phyloP scores from a whole-genome alignment of 2,113 vertebrate genomes.

The Hipposideros armiger region DNA sequence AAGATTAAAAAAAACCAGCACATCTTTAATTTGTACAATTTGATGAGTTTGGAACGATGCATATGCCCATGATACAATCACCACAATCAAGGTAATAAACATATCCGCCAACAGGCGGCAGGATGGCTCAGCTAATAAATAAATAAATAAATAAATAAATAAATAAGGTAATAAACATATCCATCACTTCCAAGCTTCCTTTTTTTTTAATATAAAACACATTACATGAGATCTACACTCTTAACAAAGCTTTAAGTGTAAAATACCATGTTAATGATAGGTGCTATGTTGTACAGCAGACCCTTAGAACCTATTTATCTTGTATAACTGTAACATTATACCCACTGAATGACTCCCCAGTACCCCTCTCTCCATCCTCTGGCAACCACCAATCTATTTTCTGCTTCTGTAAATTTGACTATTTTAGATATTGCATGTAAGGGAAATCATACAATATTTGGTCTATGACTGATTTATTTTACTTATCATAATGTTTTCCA shows the following conservation, averaged over 20 bases:
- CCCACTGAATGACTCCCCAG: neutral
- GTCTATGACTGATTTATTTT: neutral
- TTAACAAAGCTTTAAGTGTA: neutral
- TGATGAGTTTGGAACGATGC: neutral
- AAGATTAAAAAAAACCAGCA: neutral
- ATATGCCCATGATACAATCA: neutral
- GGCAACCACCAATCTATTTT: neutral
- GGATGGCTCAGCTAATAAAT: no score
- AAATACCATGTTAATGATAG: neutral
- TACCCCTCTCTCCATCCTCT: neutral
- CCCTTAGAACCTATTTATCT: neutral
- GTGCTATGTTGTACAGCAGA: neutral
- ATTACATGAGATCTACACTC: neutral
- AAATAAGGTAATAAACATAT: neutral
- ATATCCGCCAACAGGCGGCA: neutral
- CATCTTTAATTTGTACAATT: neutral
- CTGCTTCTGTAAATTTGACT: neutral
- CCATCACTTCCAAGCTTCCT: neutral
- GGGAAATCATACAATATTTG: neutral
- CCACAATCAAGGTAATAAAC: neutral
- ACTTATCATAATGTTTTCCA: neutral
- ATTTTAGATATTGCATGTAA: neutral
- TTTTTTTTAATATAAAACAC: neutral
- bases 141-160: no score
- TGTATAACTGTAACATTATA: neutral